Evolutionary conservation across 2,888 invertebrate species (phyloP), one percentile per base, ranked within the genome.

Genomic region (Cabera pusaria): DNA sequence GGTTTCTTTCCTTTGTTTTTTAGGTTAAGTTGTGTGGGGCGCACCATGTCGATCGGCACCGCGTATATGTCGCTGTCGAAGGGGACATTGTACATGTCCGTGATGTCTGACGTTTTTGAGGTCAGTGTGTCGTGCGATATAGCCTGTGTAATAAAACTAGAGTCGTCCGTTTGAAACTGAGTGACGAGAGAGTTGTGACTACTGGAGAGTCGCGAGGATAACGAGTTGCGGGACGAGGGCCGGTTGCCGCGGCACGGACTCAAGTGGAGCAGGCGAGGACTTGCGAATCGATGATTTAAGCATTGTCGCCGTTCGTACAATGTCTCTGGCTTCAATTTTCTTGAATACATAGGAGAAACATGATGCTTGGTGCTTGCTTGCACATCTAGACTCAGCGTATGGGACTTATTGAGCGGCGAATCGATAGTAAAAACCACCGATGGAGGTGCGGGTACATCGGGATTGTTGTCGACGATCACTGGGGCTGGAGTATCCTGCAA

Each of bases 61-160:
- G 96, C 95, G 71, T 96, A 96, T 54, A 96, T 94, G 73, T 96
- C 96, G 59, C 96, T 95, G 68, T 96, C 96, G 58, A 96, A 94
- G 49, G 96, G 96, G 43, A 96, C 96, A 82, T 95, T 96, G 73
- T 96, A 96, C 90, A 96, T 93, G 73, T 96, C 96, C 18, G 93
- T 93, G 43, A 95, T 95, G 65, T 95, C 94, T 46, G 93, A 92
- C n/a, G 93, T 92, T 46, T 93, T 91, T 2, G 80, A 66, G 5
- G 91, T 88, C 18, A 96, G 85, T 1, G 95, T 94, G 66, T 96
- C 96, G 66, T 96, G 96, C 0, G 96, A 96, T 89, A 96, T 96
- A 16, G 96, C 96, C 67, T 96, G 96, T 0, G 96, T 96, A 52
- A 96, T 96, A 70, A 96, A 96, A 66, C 93, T 95, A 8, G 96